Evolutionary conservation across 2,888 invertebrate species (phyloP), one percentile per base, ranked within the genome.

Genomic region (Cistogaster globosa): DNA sequence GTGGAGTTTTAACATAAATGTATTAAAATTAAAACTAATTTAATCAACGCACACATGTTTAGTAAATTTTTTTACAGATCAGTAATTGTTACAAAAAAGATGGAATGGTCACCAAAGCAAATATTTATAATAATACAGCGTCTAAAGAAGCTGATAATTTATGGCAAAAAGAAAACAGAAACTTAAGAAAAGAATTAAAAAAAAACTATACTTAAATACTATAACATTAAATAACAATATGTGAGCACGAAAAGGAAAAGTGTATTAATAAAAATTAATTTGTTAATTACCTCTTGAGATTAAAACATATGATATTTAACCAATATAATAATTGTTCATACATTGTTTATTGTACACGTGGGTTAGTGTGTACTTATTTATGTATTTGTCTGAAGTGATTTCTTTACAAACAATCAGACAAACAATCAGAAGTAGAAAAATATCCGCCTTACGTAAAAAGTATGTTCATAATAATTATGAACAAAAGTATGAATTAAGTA

Each of bases 261-360:
- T 63, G 11, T 18, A 36, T 36, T 16, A 36, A n/a, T 36, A 26
- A 26, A 42, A n/a, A 72, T 3, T 51, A 32, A 53, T 36, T 11
- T 48, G 3, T 45, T 48, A 78, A 78, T 78, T 78, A 78, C 78
- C 78, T 78, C 69, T 78, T 63, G 12, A 55, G 60, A 62, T 42
- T 32, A 62, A 32, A 42, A 45, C 45, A 69, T 12, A 18, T 20
- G 51, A 55, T 57, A 42, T 26, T 55, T 36, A 68, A 68, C 18
- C 75, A 76, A 76, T 75, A 36, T 57, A 67, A 67, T 67, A 6
- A 2, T 60, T 14, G 16, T 58, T 16, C 12, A 18, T 74, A 26
- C 38, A 55, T 32, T 65, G 36, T 72, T 60, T 22, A 18, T 26
- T 53, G 16, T 55, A 63, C n/a, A n/a, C 26, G 26, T 26, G 2